phyloP scores from a whole-genome alignment of 2,113 vertebrate species.

The Dromaius novaehollandiae region DNA sequence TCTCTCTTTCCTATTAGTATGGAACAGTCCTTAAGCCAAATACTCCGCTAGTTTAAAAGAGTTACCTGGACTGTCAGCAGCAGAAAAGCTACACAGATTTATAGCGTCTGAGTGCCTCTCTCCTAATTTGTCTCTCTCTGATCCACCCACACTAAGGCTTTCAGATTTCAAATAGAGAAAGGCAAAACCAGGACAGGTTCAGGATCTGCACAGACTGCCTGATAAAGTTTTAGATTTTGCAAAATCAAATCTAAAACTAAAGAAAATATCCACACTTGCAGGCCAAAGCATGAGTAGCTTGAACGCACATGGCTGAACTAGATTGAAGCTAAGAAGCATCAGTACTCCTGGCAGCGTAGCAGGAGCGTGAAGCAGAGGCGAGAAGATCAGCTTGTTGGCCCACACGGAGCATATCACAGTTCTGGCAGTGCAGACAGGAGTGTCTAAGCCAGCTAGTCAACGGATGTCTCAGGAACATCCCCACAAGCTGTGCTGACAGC shows the following conservation, averaged over 20 bases:
- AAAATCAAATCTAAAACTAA: not conserved
- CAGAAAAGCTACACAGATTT: not conserved
- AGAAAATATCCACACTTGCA: not conserved
- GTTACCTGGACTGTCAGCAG: slow-evolving; percentile 32
- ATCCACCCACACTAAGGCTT: not conserved
- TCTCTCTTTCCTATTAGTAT: slow-evolving; percentile 20
- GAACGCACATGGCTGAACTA: not conserved
- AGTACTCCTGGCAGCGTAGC: not conserved
- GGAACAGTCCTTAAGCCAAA: not conserved
- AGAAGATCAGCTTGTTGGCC: not conserved
- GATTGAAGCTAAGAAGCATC: not conserved
- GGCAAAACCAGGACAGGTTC: not conserved
- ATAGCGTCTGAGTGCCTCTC: not conserved
- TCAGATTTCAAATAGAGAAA: not conserved
- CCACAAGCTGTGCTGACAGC: not conserved
- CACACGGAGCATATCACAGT: not conserved
- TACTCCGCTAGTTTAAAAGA: not conserved
- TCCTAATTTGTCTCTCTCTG: not conserved
- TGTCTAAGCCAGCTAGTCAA: not conserved
- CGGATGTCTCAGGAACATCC: not conserved
- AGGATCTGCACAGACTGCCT: not conserved
- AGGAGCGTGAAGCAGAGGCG: not conserved
- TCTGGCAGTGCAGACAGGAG: not conserved
- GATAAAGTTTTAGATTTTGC: not conserved
- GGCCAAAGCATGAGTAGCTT: not conserved